phyloP scores from a whole-genome alignment of 2,888 invertebrate species.

The Nyleta sp. region DNA sequence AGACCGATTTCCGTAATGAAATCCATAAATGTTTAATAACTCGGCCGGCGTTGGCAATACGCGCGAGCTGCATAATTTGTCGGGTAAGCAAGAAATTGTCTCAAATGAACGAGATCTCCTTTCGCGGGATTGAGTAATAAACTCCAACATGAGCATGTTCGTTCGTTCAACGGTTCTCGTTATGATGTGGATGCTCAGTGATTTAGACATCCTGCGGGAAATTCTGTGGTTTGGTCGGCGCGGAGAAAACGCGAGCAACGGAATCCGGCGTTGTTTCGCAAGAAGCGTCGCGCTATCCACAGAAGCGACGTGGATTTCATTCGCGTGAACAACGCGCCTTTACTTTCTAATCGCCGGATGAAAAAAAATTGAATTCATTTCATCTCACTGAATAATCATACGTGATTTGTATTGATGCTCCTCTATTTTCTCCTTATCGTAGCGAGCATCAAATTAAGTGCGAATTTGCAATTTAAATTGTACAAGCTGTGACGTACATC shows the following conservation, averaged over 20 bases:
- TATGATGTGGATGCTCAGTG: slow-evolving; percentile 52
- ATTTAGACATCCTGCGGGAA: slow-evolving; percentile 61
- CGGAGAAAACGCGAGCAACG: slow-evolving; percentile 35
- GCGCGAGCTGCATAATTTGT: slow-evolving; percentile 26
- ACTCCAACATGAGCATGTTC: slow-evolving; percentile 48
- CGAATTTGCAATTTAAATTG: too few species aligned
- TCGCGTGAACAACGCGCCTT: slow-evolving; percentile 46
- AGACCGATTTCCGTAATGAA: slow-evolving; percentile 30
- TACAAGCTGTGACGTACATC: too few species aligned
- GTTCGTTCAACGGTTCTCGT: slow-evolving; percentile 50
- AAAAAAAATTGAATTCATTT: slow-evolving; percentile 30
- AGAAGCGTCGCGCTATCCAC: slow-evolving; percentile 38
- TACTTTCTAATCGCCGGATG: slow-evolving; percentile 40
- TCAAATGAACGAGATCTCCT: slow-evolving; percentile 46
- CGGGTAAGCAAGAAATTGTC: slow-evolving; percentile 41
- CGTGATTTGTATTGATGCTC: slow-evolving; percentile 6
- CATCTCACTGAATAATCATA: slow-evolving; percentile 23
- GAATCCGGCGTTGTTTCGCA: slow-evolving; percentile 43
- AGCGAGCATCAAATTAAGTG: too few species aligned
- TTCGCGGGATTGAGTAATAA: slow-evolving; percentile 40
- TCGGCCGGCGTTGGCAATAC: slow-evolving; percentile 3
- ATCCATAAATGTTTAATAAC: slow-evolving; percentile 43
- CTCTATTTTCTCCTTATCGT: too few species aligned
- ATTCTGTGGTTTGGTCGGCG: slow-evolving; percentile 48
- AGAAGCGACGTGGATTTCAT: slow-evolving; percentile 40